These are phyloP conservation scores for Monoplex corrugatus DNA, from an alignment of 2,888 invertebrate genomes.

Conservation along the genomic window DNA sequence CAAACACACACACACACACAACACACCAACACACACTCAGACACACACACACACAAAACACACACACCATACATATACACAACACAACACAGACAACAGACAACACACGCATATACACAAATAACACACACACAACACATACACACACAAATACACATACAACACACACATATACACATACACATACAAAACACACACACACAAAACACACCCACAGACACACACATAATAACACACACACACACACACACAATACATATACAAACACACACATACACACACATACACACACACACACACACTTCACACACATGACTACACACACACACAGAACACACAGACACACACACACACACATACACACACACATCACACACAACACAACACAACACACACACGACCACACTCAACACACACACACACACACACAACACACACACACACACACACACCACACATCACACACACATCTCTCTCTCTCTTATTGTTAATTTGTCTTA, in stretches of 20 bases:
- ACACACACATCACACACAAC: not conserved
- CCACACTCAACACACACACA: not conserved
- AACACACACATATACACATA: too few species aligned
- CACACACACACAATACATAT: not conserved
- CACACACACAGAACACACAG: not conserved
- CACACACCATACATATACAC: not conserved
- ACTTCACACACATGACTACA: not conserved
- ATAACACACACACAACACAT: too few species aligned
- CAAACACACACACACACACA: conserved; percentile 23
- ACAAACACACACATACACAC: not conserved
- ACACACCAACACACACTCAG: conserved; percentile 13
- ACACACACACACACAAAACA: not conserved
- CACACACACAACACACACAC: not conserved
- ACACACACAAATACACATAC: too few species aligned
- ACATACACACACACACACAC: not conserved
- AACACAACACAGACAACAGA: too few species aligned
- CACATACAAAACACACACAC: too few species aligned
- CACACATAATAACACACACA: too few species aligned
- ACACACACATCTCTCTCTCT: not conserved
- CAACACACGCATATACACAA: too few species aligned
- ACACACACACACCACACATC: not conserved
- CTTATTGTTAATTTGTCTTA: too few species aligned
- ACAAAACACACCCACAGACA: too few species aligned
- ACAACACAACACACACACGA: not conserved
- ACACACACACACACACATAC: not conserved